A percentile compares a stretch with the other conserved stretches of the same genome.
phyloP scores from a whole-genome alignment of 2,797 vertebrate species.

The Protosalanx chinensis region DNA sequence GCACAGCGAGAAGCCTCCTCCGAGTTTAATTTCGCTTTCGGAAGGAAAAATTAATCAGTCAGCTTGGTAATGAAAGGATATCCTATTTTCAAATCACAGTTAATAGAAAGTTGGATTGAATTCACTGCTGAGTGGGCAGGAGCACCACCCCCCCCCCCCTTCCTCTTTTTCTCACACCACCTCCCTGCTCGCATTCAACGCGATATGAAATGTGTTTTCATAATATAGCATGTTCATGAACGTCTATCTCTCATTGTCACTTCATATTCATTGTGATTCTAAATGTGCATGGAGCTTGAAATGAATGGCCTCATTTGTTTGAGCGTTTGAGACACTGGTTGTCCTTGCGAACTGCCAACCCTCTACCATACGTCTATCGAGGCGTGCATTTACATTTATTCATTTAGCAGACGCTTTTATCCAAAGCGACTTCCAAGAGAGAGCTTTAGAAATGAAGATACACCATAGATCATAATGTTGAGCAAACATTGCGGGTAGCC shows the following conservation, averaged over 20 bases:
- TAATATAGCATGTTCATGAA: neutral
- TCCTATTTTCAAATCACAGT: conserved; percentile 16
- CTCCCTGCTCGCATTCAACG: neutral
- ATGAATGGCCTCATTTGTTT: conserved; percentile 1
- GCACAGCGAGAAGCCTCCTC: neutral
- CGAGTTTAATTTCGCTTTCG: conserved; percentile 26
- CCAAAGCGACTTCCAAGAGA: no score
- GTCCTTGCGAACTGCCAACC: neutral
- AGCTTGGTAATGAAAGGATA: conserved; percentile 19
- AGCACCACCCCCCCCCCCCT: no score
- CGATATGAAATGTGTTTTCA: neutral
- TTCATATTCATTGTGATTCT: neutral
- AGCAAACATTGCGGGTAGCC: no score
- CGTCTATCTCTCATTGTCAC: neutral
- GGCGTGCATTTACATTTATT: no score
- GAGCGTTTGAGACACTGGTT: neutral
- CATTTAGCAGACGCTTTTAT: no score
- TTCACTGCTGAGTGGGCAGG: conserved; percentile 6
- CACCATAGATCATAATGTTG: neutral
- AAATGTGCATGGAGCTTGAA: neutral
- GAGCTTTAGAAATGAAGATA: no score
- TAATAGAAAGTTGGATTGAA: conserved; percentile 13
- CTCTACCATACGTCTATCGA: neutral
- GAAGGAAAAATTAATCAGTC: conserved; percentile 30
- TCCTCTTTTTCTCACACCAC: neutral